A percentile compares a stretch with the other conserved stretches of the same genome.
Evolutionary conservation across 2,888 invertebrate species (phyloP).

Genomic region (Julus scanicus): DNA sequence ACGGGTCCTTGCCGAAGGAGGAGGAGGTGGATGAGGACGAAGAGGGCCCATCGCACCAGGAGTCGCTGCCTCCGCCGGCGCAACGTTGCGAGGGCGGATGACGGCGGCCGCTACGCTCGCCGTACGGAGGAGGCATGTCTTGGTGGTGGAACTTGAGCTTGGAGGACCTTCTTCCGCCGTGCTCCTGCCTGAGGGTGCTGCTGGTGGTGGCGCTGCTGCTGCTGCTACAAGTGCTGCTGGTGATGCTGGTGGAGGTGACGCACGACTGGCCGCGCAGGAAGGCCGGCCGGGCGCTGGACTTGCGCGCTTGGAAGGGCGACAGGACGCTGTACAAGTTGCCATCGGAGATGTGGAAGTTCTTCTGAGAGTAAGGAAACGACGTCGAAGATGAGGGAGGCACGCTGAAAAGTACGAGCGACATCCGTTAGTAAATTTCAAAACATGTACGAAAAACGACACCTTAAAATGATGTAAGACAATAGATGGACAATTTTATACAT

Average conservation of each 20-base stretch:
- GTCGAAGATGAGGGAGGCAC: neutral
- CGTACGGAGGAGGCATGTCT: conserved; percentile 63
- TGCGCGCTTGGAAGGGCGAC: conserved; percentile 61
- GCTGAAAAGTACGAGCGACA: neutral
- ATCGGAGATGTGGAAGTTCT: conserved; percentile 62
- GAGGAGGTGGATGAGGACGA: neutral
- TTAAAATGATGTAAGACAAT: too few species aligned
- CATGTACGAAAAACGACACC: too few species aligned
- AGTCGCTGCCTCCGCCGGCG: neutral
- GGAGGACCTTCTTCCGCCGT: conserved; percentile 68
- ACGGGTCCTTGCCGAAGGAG: neutral
- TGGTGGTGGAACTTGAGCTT: conserved; percentile 85
- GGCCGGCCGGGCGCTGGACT: conserved; percentile 56
- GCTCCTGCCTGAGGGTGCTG: too few species aligned
- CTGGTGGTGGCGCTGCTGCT: conserved; percentile 19
- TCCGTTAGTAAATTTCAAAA: too few species aligned
- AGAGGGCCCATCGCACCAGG: conserved; percentile 12
- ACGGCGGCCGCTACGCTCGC: conserved; percentile 21
- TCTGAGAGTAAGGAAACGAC: conserved; percentile 61
- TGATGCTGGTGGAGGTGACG: conserved; percentile 49
- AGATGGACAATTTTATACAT: too few species aligned
- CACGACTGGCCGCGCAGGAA: conserved; percentile 56
- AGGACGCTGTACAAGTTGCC: conserved; percentile 62
- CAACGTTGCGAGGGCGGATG: neutral
- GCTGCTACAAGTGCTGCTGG: neutral